Base-by-base conservation (phyloP, 2,113 vertebrate species). In the Piaya cayana region DNA sequence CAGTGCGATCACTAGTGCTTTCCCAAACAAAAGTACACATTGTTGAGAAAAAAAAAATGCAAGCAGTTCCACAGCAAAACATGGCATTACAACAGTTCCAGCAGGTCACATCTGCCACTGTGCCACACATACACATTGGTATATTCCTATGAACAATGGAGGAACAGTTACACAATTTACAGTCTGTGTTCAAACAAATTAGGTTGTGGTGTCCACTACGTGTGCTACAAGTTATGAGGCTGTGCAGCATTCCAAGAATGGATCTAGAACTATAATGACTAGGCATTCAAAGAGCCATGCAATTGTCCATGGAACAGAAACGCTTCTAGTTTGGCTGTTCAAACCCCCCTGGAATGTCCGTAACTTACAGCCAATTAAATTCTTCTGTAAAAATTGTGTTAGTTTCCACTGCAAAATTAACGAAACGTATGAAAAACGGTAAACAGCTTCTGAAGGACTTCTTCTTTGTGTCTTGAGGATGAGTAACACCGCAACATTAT, bases 131-230 rank as follows among this genome's bases (percentile, higher is more conserved):
- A 97, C 92, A 98, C 93, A 96, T 95, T 95, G 97, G 97, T 97
- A 98, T 97, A 98, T 95, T 98, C 96, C 97, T 98, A 95, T 96
- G 95, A 98, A 97, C 97, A 98, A 80, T 86, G 86, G 86, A 95
- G 91, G 97, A 90, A 98, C 97, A 98, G 87, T 98, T 97, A 98
- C 95, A 97, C 95, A 98, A 98, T 95, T 96, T 96, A 96, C 91
- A 97, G 98, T 98, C 98, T 98, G 98, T 76, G 97, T 98, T 98
- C 98, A 98, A 98, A 98, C 98, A 98, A 98, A 98, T 98, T 98
- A 98, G 97, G 50, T 96, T 56, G 72, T 92, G 81, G 72, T 95
- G 95, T 94, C 96, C 97, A 93, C 97, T 97, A 92, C 56, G 93
- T 77, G 95, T 86, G 96, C 97, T 97, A 97, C 77, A 97, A 83